These are phyloP conservation scores for Anguilla anguilla DNA, from an alignment of 2,797 vertebrate species.

Conservation along the genomic window DNA sequence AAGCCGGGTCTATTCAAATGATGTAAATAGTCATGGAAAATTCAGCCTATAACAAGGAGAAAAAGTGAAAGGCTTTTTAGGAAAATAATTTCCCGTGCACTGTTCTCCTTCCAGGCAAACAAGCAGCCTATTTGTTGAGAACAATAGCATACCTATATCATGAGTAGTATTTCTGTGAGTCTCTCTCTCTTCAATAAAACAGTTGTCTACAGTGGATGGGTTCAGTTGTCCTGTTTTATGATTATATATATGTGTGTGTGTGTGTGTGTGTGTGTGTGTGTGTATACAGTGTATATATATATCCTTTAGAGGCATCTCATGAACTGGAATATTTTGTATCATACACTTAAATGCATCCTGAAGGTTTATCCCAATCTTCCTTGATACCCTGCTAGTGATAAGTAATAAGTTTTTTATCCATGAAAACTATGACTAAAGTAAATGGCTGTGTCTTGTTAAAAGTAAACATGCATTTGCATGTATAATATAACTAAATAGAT, in stretches of 20 bases:
- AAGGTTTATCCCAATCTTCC: too few species aligned
- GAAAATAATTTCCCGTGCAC: background rate
- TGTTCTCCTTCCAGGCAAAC: background rate
- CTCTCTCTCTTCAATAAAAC: background rate
- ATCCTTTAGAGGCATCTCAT: too few species aligned
- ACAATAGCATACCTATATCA: background rate
- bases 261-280: background rate
- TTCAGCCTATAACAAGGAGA: background rate
- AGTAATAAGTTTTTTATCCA: too few species aligned
- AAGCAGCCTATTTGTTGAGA: background rate
- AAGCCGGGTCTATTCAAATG: too few species aligned
- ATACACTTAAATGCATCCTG: too few species aligned
- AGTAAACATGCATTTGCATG: background rate
- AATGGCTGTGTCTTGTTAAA: background rate
- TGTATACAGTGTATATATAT: too few species aligned
- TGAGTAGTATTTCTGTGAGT: constrained; percentile 14
- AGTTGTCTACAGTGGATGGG: background rate
- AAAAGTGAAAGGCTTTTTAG: background rate
- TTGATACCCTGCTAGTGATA: too few species aligned
- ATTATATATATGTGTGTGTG: too few species aligned
- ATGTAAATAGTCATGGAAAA: background rate
- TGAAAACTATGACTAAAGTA: background rate
- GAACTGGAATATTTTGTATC: too few species aligned
- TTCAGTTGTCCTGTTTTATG: background rate
- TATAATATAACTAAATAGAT: background rate